Evolutionary conservation across 1,140 invertebrate genomes (phyloP), one percentile per base, ranked within the genome.

Genomic region (Tetramorium parvispinum): DNA sequence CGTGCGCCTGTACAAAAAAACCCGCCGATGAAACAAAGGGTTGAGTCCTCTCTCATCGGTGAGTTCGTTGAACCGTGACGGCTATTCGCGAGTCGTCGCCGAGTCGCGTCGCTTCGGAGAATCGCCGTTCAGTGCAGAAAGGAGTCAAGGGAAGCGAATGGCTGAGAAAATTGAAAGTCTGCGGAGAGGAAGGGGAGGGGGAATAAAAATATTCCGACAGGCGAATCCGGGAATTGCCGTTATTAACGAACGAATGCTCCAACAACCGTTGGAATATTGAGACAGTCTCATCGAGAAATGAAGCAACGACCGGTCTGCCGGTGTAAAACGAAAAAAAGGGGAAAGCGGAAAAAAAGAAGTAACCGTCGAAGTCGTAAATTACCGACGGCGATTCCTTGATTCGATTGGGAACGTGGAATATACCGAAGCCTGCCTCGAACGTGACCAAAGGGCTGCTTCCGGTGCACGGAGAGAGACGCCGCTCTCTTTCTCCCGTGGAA

Each of bases 351-450:
- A 37, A 18, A 37, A 55, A n/a, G n/a, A 16, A 63, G n/a, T 66
- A 59, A 61, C 61, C 71, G 32, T 66, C 82, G 3, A 85, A 86
- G 66, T 85, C 21, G 73, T 78, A 77, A 85, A 85, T 87, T 85
- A 85, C 85, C 32, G 68, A 53, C 65, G 16, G 65, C 81, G 49
- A 85, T 68, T 87, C 81, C 85, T 53, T 85, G 79, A 87, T 87
- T 87, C 85, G 49, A 87, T 87, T 73, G 82, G 40, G 27, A 76
- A 71, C 81, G 53, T 73, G 81, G 57, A 87, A 83, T 68, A 86
- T 86, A 49, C 63, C 40, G 63, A 21, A 57, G 75, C 32, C 32
- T 70, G 40, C 21, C 78, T 37, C 40, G 43, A 86, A 81, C 63
- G 85, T 81, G 77, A 83, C 55, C 79, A 73, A 68, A 73, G 8